Percentiles rank a stretch among this genome's conserved stretches.
Evolutionary conservation across 2,888 invertebrate genomes (phyloP).

Genomic region (Tromatobia lineatoria): DNA sequence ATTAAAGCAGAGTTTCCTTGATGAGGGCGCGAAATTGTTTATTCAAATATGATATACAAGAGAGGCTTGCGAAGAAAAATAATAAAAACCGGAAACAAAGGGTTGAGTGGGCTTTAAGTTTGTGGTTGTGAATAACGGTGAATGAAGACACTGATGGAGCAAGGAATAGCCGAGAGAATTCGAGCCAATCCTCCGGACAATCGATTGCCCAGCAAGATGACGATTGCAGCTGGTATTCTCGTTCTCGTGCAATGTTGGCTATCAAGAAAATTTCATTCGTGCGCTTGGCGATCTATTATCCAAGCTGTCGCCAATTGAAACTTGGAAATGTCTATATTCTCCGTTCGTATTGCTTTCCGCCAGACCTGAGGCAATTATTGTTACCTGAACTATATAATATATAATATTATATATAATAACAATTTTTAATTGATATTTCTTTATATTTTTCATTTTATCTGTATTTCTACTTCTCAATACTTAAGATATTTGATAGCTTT

Average conservation of each 20-base stretch:
- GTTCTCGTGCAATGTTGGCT: constrained; percentile 32
- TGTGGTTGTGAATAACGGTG: constrained; percentile 56
- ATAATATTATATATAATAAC: no score
- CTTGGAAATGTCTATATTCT: constrained; percentile 38
- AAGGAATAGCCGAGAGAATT: constrained; percentile 39
- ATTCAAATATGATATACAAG: no score
- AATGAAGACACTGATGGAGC: constrained; percentile 56
- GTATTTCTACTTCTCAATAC: no score
- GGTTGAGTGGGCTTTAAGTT: constrained; percentile 1
- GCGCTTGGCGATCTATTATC: constrained; percentile 58
- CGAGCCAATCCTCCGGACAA: constrained; percentile 62
- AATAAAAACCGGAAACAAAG: constrained; percentile 45
- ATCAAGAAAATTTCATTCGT: constrained; percentile 63
- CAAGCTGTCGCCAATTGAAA: constrained; percentile 52
- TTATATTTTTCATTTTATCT: no score
- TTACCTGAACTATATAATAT: not conserved
- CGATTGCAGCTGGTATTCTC: constrained; percentile 64
- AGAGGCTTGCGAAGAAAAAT: not conserved
- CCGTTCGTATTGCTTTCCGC: constrained; percentile 9
- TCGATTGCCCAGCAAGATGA: constrained; percentile 63
- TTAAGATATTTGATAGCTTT: no score
- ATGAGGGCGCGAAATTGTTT: no score
- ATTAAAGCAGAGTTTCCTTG: no score
- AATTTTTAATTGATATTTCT: no score
- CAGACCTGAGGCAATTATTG: not conserved